phyloP scores from a whole-genome alignment of 1,140 invertebrate genomes.

The Megalopta genalis region DNA sequence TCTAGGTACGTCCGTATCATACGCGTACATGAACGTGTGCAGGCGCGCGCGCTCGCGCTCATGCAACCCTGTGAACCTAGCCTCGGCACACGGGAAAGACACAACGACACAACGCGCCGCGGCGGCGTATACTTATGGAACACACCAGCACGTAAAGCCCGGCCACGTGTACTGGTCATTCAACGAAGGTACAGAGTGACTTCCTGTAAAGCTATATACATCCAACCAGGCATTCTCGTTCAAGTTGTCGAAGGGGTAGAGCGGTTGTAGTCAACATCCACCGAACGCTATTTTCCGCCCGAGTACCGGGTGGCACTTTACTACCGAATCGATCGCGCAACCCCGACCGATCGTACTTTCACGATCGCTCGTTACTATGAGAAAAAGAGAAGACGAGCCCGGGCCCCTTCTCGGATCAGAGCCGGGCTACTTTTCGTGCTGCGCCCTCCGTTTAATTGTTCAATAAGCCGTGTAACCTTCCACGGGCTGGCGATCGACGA shows the following conservation, averaged over 20 bases:
- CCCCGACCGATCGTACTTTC: constrained; percentile 20
- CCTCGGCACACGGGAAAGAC: constrained; percentile 24
- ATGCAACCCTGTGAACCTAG: not conserved
- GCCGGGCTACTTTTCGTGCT: too few species aligned
- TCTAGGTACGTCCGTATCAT: constrained; percentile 57
- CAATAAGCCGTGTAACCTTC: constrained; percentile 35
- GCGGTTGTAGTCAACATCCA: constrained; percentile 63
- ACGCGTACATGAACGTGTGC: constrained; percentile 41
- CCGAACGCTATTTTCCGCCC: constrained; percentile 65
- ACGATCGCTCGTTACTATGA: constrained; percentile 24
- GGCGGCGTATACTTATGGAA: constrained; percentile 33
- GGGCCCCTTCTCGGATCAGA: too few species aligned
- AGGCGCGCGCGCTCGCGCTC: too few species aligned
- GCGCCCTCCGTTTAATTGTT: not conserved
- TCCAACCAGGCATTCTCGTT: constrained; percentile 62
- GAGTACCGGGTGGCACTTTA: constrained; percentile 63
- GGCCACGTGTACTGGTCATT: constrained; percentile 62
- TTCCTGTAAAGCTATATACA: constrained; percentile 70
- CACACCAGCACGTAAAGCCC: constrained; percentile 26
- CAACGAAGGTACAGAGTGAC: constrained; percentile 66
- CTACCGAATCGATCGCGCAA: constrained; percentile 58
- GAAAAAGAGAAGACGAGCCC: constrained; percentile 12
- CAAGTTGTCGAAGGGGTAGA: constrained; percentile 65
- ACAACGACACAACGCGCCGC: constrained; percentile 26
- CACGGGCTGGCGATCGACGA: too few species aligned